Conservation (phyloP, 1,140 invertebrate genomes). For the Stratiolaelaps scimitus region DNA sequence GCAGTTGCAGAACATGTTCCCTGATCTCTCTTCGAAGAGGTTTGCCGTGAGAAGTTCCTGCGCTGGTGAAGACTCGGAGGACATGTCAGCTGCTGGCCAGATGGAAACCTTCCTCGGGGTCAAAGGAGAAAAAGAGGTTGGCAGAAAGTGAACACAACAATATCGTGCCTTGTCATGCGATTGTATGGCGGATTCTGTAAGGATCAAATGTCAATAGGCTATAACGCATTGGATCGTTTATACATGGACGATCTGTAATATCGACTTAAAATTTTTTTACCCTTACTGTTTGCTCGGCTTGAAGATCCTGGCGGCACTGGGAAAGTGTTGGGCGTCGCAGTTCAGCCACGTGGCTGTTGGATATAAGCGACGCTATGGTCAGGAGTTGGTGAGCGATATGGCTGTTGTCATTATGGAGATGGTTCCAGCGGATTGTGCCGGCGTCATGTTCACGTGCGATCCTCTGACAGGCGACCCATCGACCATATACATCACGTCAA, state of each 20-base stretch:
- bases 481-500: conserved; percentile 57
- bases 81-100: conserved; percentile 64
- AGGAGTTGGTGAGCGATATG: conserved; percentile 52
- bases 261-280: too few relatives aligned
- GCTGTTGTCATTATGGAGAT: conserved; percentile 67
- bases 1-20: neutral
- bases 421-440: conserved; percentile 55
- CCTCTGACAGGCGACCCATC: conserved; percentile 54
- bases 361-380: conserved; percentile 30
- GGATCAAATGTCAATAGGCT: too few relatives aligned
- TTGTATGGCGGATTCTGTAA: too few relatives aligned
- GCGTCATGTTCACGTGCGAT: conserved; percentile 64
- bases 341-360: too few relatives aligned
- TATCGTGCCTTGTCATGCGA: too few relatives aligned
- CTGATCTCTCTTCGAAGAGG: conserved; percentile 2
- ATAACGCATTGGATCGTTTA: too few relatives aligned
- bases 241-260: too few relatives aligned
- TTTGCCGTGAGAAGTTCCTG: conserved; percentile 54
- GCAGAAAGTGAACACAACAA: conserved; percentile 36
- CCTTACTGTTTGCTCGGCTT: too few relatives aligned
- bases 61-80: conserved; percentile 57
- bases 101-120: conserved; percentile 60
- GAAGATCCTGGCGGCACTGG: conserved; percentile 49
- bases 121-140: conserved; percentile 42
- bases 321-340: conserved; percentile 65